phyloP scores from a whole-genome alignment of 2,797 vertebrate genomes.

The Pipistrellus kuhlii region DNA sequence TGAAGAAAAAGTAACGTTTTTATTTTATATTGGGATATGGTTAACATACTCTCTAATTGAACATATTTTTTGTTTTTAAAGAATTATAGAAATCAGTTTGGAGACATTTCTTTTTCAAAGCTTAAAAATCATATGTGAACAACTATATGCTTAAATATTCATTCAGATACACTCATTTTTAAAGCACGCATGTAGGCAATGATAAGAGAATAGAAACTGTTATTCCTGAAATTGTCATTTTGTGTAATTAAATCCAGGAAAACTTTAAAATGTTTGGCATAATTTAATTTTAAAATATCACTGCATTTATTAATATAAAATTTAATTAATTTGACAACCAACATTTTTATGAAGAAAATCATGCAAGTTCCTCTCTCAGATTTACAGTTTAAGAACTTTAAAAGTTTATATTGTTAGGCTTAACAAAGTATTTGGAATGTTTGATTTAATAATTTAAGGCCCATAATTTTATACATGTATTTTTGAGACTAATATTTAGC shows the following conservation, averaged over 20 bases:
- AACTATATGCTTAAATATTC: not conserved
- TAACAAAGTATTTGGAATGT: not conserved
- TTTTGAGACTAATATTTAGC: slow-evolving; percentile 44
- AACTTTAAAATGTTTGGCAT: not conserved
- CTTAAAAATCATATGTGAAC: not conserved
- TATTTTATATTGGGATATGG: not conserved
- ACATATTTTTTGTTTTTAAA: slow-evolving; percentile 44
- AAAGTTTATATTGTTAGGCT: not conserved
- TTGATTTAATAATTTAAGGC: not conserved
- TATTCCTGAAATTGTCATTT: not conserved
- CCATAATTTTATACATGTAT: not conserved
- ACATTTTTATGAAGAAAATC: not conserved
- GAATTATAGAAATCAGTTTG: slow-evolving; percentile 5
- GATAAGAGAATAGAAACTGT: not conserved
- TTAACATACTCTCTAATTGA: not conserved
- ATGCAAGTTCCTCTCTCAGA: not conserved
- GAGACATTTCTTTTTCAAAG: not conserved
- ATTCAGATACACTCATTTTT: not conserved
- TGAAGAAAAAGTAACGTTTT: not conserved
- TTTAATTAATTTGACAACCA: not conserved
- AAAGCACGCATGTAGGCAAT: not conserved
- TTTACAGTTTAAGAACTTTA: not conserved
- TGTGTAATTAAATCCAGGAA: not conserved
- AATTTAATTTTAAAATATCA: slow-evolving; percentile 11
- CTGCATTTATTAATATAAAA: not conserved